Evolutionary conservation across 1,140 invertebrate species (phyloP).

Genomic region (Copidosoma floridanum): DNA sequence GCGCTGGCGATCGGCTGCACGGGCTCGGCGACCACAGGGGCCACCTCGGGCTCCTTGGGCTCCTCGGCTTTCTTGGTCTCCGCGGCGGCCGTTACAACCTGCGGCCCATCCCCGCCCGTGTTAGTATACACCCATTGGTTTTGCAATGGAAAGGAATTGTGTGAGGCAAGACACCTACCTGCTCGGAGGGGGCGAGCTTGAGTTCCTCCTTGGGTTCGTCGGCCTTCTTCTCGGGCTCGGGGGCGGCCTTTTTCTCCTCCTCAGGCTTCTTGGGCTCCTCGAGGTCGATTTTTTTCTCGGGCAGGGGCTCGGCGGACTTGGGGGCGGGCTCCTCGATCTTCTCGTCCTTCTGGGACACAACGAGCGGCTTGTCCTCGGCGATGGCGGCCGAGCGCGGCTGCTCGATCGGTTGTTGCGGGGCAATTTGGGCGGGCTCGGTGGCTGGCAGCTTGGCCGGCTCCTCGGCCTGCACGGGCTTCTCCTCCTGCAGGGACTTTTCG

Average conservation of each 20-base stretch:
- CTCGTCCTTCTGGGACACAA: background rate
- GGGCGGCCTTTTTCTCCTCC: constrained; percentile 15
- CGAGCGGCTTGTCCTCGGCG: background rate
- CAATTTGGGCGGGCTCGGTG: background rate
- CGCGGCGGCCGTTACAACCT: background rate
- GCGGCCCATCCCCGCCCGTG: no score
- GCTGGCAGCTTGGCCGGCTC: constrained; percentile 18
- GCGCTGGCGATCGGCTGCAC: constrained; percentile 4
- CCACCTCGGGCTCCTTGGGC: background rate
- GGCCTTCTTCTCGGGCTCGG: constrained; percentile 22
- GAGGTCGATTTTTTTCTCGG: constrained; percentile 26
- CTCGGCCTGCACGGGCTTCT: background rate
- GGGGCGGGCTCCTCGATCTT: constrained; percentile 7
- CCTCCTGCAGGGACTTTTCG: constrained; percentile 17
- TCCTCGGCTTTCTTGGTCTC: constrained; percentile 3
- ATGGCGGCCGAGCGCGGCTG: background rate
- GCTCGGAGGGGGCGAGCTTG: constrained; percentile 6
- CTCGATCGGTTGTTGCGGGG: background rate
- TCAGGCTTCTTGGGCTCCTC: constrained; percentile 27
- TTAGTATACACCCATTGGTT: no score
- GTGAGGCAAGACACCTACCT: no score
- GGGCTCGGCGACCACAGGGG: background rate
- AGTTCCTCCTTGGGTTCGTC: constrained; percentile 20
- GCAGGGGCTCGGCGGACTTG: constrained; percentile 9
- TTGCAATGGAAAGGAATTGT: no score